Conservation (phyloP, 1,140 invertebrate species). For the Chionoecetes opilio region DNA sequence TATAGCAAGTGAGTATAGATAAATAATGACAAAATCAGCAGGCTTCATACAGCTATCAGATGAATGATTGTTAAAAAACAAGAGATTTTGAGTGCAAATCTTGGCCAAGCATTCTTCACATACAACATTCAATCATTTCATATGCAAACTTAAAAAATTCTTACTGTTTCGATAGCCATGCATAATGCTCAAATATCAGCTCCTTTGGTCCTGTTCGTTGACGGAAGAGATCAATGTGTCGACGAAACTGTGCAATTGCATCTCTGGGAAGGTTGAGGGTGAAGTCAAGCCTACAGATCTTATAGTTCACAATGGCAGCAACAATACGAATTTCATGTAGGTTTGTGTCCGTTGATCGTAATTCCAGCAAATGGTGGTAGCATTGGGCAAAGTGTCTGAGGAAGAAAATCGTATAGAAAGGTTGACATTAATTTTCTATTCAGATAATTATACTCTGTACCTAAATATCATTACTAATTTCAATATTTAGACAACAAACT, state of each 20-base stretch:
- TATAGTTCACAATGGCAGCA: conserved; percentile 98
- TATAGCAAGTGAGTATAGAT: too few species aligned
- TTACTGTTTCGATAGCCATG: conserved; percentile 98
- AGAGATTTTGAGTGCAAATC: too few species aligned
- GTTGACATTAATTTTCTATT: background rate
- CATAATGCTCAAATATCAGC: conserved; percentile 96
- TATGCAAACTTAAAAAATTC: conserved; percentile 82
- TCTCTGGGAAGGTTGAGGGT: conserved; percentile 94
- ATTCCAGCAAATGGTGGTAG: conserved; percentile 94
- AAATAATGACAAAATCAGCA: too few species aligned
- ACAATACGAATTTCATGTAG: conserved; percentile 96
- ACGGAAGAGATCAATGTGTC: conserved; percentile 95
- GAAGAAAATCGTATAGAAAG: conserved; percentile 81
- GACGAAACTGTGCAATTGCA: conserved; percentile 96
- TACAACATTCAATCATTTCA: too few species aligned
- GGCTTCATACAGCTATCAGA: too few species aligned
- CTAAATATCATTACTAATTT: background rate
- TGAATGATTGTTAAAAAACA: too few species aligned
- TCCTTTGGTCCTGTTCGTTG: conserved; percentile 90
- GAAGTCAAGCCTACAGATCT: conserved; percentile 88
- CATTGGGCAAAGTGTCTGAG: conserved; percentile 95
- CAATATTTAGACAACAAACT: background rate
- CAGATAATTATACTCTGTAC: background rate
- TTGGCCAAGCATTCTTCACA: too few species aligned
- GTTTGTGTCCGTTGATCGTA: conserved; percentile 94